phyloP scores from a whole-genome alignment of 2,888 invertebrate genomes.

The Phengaris arion region DNA sequence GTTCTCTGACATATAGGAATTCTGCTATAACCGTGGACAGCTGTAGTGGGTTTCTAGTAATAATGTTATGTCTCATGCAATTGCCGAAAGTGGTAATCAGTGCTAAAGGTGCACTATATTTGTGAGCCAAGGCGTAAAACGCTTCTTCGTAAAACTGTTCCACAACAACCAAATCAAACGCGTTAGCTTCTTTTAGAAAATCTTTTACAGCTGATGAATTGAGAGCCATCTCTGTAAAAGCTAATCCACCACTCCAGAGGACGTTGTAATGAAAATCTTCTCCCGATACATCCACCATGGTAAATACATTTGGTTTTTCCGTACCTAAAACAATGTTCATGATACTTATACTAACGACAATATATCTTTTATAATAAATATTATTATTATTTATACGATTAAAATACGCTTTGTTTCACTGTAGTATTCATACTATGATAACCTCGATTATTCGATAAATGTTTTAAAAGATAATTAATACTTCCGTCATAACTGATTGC shows the following conservation, averaged over 20 bases:
- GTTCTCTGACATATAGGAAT: constrained; percentile 61
- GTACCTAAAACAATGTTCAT: constrained; percentile 48
- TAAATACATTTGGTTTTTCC: constrained; percentile 63
- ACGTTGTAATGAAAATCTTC: constrained; percentile 60
- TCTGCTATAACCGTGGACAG: constrained; percentile 61
- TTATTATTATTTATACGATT: too few species aligned
- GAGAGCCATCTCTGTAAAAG: constrained; percentile 57
- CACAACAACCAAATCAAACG: constrained; percentile 70
- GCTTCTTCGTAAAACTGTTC: constrained; percentile 75
- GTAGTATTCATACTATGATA: too few species aligned
- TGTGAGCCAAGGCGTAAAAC: constrained; percentile 62
- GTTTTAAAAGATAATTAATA: too few species aligned
- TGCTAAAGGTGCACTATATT: constrained; percentile 65
- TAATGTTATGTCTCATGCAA: constrained; percentile 66
- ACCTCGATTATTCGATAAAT: too few species aligned
- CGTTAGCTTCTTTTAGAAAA: constrained; percentile 55
- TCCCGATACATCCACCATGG: constrained; percentile 58
- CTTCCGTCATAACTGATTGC: too few species aligned
- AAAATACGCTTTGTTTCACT: too few species aligned
- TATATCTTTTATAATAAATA: too few species aligned
- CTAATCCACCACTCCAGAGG: constrained; percentile 60
- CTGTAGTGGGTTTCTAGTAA: constrained; percentile 63
- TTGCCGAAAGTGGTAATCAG: constrained; percentile 66
- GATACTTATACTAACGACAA: too few species aligned
- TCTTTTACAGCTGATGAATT: constrained; percentile 56